phyloP scores from a whole-genome alignment of 2,888 invertebrate genomes.

The Orthonevra nobilis region DNA sequence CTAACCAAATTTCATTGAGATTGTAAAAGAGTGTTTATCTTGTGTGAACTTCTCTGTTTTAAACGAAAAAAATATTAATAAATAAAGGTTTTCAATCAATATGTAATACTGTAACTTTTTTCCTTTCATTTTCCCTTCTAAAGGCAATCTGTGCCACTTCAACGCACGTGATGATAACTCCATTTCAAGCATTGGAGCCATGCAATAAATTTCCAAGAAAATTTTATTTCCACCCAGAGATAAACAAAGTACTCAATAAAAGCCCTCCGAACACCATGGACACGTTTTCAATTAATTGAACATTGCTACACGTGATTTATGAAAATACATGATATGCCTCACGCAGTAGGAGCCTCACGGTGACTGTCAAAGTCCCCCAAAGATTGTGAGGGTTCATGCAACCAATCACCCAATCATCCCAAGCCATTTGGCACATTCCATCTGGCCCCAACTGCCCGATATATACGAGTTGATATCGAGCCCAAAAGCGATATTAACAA shows the following conservation, averaged over 20 bases:
- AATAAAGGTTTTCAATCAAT: too few relatives aligned
- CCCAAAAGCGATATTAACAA: constrained; percentile 37
- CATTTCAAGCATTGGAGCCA: too few relatives aligned
- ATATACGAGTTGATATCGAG: background rate
- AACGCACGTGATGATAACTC: too few relatives aligned
- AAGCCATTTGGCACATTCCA: constrained; percentile 43
- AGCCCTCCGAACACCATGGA: constrained; percentile 19
- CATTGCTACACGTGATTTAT: constrained; percentile 32
- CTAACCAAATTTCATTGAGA: too few relatives aligned
- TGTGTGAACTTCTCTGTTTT: too few relatives aligned
- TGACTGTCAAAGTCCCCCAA: too few relatives aligned
- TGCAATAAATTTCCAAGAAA: background rate
- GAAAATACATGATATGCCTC: constrained; percentile 34
- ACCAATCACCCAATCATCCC: constrained; percentile 55
- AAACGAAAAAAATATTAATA: too few relatives aligned
- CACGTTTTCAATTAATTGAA: constrained; percentile 50
- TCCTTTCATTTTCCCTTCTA: too few relatives aligned
- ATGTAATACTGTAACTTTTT: too few relatives aligned
- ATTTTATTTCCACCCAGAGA: background rate
- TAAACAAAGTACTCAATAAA: constrained; percentile 15
- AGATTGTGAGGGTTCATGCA: constrained; percentile 19
- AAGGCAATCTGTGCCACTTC: too few relatives aligned
- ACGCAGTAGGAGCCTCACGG: constrained; percentile 17
- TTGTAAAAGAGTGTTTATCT: too few relatives aligned
- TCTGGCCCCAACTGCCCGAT: background rate